Evolutionary conservation across 2,888 invertebrate genomes (phyloP).

Genomic region (Oxytorus armatus): DNA sequence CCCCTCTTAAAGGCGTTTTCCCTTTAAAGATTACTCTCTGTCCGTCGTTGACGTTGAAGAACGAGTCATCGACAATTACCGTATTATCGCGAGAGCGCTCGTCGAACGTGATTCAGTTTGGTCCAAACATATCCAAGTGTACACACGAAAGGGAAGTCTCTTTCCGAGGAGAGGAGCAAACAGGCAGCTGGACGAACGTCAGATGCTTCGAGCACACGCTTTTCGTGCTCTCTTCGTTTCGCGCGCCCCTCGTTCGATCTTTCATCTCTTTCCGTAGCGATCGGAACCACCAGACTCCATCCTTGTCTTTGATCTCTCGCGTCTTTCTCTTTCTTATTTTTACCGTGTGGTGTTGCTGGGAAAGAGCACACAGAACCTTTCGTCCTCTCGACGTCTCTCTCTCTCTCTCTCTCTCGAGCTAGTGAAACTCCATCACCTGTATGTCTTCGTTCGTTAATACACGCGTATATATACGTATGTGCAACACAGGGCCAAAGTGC

Average conservation of each 20-base stretch:
- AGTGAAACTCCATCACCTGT: slow-evolving; percentile 63
- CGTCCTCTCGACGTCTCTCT: slow-evolving; percentile 53
- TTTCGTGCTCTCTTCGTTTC: slow-evolving; percentile 36
- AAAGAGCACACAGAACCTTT: slow-evolving; percentile 49
- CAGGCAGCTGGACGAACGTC: slow-evolving; percentile 68
- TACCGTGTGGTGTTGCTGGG: slow-evolving; percentile 29
- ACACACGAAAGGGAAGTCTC: slow-evolving; percentile 33
- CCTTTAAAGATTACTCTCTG: slow-evolving; percentile 52
- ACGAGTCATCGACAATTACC: slow-evolving; percentile 71
- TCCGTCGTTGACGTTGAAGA: slow-evolving; percentile 58
- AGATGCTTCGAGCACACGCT: slow-evolving; percentile 66
- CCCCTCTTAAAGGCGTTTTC: slow-evolving; percentile 12
- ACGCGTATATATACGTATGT: slow-evolving; percentile 58
- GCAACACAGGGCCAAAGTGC: slow-evolving; percentile 69
- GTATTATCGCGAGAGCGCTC: slow-evolving; percentile 64
- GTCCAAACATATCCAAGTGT: slow-evolving; percentile 68
- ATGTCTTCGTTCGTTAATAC: slow-evolving; percentile 67
- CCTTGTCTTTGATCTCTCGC: slow-evolving; percentile 14
- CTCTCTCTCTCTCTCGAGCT: not conserved
- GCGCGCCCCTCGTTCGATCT: slow-evolving; percentile 55
- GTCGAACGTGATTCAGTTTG: slow-evolving; percentile 74
- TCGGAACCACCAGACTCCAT: slow-evolving; percentile 4
- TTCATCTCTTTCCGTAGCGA: slow-evolving; percentile 41
- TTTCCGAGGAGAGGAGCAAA: slow-evolving; percentile 71
- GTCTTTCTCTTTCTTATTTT: slow-evolving; percentile 54